phyloP scores from a whole-genome alignment of 2,888 invertebrate genomes.

The Eilema griseolum region DNA sequence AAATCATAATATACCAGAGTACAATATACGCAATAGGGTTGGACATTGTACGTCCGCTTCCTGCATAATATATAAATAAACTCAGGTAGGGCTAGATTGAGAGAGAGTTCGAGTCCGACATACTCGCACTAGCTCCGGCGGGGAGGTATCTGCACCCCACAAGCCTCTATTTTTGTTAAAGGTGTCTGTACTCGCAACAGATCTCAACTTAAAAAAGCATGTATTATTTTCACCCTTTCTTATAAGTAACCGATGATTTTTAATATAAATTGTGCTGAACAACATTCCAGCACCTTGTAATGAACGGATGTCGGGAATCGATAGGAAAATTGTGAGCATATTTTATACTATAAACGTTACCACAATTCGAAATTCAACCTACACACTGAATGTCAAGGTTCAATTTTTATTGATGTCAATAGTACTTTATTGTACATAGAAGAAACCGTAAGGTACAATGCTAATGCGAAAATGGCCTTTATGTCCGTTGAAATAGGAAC shows the following conservation, averaged over 20 bases:
- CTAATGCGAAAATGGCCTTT: conserved; percentile 70
- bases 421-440: conserved; percentile 57
- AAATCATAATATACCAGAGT: neutral
- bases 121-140: no score
- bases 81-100: no score
- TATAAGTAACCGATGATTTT: conserved; percentile 69
- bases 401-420: conserved; percentile 48
- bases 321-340: conserved; percentile 82
- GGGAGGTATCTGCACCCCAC: no score
- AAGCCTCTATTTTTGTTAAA: neutral
- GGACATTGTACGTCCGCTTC: no score
- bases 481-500: conserved; percentile 68
- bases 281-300: conserved; percentile 83
- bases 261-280: conserved; percentile 79
- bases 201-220: conserved; percentile 18
- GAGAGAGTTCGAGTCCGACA: no score
- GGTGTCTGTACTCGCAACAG: neutral
- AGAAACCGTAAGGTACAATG: conserved; percentile 66
- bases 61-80: no score
- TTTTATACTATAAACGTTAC: conserved; percentile 69
- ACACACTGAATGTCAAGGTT: conserved; percentile 54
- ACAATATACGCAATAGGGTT: no score
- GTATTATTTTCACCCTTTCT: conserved; percentile 64
- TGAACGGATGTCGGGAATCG: conserved; percentile 84
- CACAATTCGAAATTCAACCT: conserved; percentile 49